phyloP scores from a whole-genome alignment of 2,113 vertebrate species.

The Hemibagrus wyckioides region DNA sequence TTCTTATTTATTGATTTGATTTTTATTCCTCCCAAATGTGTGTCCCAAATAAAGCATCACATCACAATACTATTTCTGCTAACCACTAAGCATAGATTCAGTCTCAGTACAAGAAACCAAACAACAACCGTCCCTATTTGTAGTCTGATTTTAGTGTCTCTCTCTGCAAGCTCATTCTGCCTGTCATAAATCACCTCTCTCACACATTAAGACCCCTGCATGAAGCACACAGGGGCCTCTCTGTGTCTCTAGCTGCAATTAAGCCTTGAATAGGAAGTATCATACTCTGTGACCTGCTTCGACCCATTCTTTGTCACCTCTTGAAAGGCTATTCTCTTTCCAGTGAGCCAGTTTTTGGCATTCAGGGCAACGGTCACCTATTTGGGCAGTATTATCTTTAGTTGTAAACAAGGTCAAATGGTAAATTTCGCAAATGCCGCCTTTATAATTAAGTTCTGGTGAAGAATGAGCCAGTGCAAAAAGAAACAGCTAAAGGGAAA shows the following conservation, averaged over 20 bases:
- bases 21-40: background rate
- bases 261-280: constrained; percentile 56
- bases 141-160: constrained; percentile 5
- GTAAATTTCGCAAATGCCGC: constrained; percentile 40
- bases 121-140: constrained; percentile 22
- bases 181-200: constrained; percentile 43
- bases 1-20: constrained; percentile 29
- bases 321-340: constrained; percentile 40
- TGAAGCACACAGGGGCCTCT: constrained; percentile 39
- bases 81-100: background rate
- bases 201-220: constrained; percentile 26
- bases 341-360: constrained; percentile 38
- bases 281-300: constrained; percentile 48
- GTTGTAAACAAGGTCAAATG: constrained; percentile 47
- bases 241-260: constrained; percentile 53
- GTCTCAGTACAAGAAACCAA: background rate
- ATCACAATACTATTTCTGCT: constrained; percentile 36
- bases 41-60: constrained; percentile 62
- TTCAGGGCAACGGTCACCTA: constrained; percentile 41
- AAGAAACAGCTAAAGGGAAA: background rate
- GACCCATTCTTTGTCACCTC: constrained; percentile 48
- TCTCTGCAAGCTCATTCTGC: constrained; percentile 35
- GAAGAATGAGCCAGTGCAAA: constrained; percentile 15
- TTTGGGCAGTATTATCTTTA: constrained; percentile 44
- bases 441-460: constrained; percentile 45